These are phyloP conservation scores for Garra rufa DNA, from an alignment of 2,113 vertebrate species.

Conservation along the genomic window DNA sequence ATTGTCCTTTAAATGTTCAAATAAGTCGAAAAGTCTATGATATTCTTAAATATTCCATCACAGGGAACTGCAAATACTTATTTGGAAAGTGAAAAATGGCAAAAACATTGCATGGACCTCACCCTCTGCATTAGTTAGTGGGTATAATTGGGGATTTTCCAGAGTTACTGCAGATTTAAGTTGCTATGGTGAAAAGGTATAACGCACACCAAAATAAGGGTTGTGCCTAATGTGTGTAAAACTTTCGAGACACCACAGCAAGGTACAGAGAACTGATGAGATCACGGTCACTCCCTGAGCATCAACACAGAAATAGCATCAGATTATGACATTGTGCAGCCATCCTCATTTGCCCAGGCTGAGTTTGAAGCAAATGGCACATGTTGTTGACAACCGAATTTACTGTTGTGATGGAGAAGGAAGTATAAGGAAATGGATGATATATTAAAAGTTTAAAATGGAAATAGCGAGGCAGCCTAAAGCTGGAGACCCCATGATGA, in stretches of 20 bases:
- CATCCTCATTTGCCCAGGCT: not conserved
- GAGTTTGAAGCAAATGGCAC: not conserved
- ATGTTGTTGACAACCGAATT: not conserved
- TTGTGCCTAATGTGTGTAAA: slow-evolving; percentile 66
- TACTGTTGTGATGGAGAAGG: slow-evolving; percentile 7
- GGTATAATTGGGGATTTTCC: slow-evolving; percentile 69
- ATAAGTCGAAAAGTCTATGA: not conserved
- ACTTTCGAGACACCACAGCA: slow-evolving; percentile 61
- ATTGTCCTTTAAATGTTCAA: not conserved
- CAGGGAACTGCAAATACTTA: not conserved
- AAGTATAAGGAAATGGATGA: slow-evolving; percentile 3
- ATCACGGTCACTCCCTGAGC: slow-evolving; percentile 48
- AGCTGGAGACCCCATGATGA: not conserved
- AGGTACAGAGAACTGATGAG: slow-evolving; percentile 54
- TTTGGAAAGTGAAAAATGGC: slow-evolving; percentile 20
- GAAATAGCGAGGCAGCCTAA: slow-evolving; percentile 1
- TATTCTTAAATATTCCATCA: not conserved
- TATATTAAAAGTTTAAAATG: slow-evolving; percentile 6
- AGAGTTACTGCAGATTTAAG: slow-evolving; percentile 66
- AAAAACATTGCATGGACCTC: not conserved
- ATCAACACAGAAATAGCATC: slow-evolving; percentile 12
- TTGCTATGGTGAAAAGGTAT: slow-evolving; percentile 66
- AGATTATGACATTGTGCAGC: slow-evolving; percentile 5
- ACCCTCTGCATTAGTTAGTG: slow-evolving; percentile 43
- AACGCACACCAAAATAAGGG: slow-evolving; percentile 67